Base-by-base conservation (phyloP, 1,140 invertebrate genomes). In the Temnothorax longispinosus region DNA sequence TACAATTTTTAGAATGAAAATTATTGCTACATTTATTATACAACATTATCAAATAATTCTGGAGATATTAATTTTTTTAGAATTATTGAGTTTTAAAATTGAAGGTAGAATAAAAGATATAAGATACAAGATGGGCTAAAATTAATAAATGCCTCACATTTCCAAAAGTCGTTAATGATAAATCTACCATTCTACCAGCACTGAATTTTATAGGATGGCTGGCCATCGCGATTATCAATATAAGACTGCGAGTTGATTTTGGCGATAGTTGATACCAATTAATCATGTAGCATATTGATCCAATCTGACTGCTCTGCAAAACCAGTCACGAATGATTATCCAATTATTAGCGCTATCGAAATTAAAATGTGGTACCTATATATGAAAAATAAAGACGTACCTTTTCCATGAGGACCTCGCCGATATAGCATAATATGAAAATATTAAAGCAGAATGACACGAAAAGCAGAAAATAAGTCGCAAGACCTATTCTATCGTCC, bases 391-490 rank as follows among this genome's bases (percentile, higher is more conserved):
- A 0, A 21, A 67, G 27, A 8, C 27, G 2, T 90, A 93, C 93
- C 86, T 93, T 87, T 60, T 92, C 76, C 13, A 88, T 88, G 1
- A 93, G 62, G 10, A 92, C 47, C 21, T 93, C 90, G 10, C 92
- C 92, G 27, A 94, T 92, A 21, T 91, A 89, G n/a, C 93, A 93
- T 18, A 92, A 91, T 72, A 94, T 92, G n/a, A 91, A 93, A 58
- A 93, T 89, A 85, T 94, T 93, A 35, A 93, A 91, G 2, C 71
- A 90, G 10, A 93, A 77, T 47, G 92, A 92, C 38, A 91, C 47
- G 0, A 94, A 15, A 18, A 93, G 54, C 54, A 91, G 71, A 32
- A 50, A 76, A 41, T 91, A 92, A 7, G 85, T 88, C 7, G 65
- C 54, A n/a, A 92, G 21, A 13, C 84, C n/a, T 32, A 91, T 3